A percentile compares a stretch with the other conserved stretches of the same genome.
phyloP scores from a whole-genome alignment of 1,140 invertebrate species.

The Nomia melanderi region DNA sequence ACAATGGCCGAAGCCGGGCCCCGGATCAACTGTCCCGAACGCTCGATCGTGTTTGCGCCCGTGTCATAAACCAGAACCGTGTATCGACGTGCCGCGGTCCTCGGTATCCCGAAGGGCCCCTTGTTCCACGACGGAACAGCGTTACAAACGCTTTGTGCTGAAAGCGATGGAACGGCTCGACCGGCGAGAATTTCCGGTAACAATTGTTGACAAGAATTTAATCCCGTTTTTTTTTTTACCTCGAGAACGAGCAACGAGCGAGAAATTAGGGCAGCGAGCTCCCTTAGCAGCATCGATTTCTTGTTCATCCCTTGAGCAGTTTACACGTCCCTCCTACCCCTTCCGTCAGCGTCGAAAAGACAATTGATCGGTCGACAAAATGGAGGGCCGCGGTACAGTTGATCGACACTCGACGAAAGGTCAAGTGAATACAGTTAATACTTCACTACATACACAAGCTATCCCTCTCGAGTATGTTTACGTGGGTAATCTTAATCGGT shows the following conservation, averaged over 20 bases:
- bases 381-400: background rate
- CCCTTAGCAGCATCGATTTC: conserved; percentile 48
- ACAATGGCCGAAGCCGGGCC: no score
- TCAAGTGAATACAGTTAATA: conserved; percentile 68
- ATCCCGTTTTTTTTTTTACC: conserved; percentile 17
- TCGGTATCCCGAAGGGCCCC: no score
- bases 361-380: conserved; percentile 23
- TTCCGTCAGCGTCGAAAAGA: conserved; percentile 27
- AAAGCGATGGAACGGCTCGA: background rate
- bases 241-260: conserved; percentile 5
- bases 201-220: conserved; percentile 47
- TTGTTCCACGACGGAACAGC: no score
- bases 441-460: conserved; percentile 28
- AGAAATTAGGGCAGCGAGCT: conserved; percentile 48
- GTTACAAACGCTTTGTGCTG: background rate
- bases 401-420: conserved; percentile 57
- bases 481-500: conserved; percentile 75
- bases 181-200: conserved; percentile 20
- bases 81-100: no score
- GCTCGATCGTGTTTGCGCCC: no score
- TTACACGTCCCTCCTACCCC: conserved; percentile 22
- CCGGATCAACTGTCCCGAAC: no score
- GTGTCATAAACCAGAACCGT: no score
- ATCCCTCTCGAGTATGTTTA: conserved; percentile 65
- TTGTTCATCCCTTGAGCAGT: conserved; percentile 14